Evolutionary conservation across 2,888 invertebrate genomes (phyloP).

Genomic region (Hemistola chrysoprasaria): DNA sequence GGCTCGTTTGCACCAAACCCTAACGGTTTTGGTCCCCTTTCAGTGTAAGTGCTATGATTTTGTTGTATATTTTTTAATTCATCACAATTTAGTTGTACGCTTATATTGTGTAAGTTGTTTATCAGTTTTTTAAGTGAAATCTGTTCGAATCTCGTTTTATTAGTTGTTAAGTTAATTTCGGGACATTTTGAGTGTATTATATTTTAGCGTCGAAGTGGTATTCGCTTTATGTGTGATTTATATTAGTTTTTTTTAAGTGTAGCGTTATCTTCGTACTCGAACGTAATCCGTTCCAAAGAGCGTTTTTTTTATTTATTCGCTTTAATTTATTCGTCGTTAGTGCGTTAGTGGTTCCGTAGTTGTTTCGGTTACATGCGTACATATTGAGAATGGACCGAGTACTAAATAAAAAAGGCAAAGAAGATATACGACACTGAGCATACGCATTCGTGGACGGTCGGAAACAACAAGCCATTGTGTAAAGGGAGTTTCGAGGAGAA

Average conservation of each 20-base stretch:
- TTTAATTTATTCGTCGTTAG: slow-evolving; percentile 58
- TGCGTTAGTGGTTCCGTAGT: slow-evolving; percentile 39
- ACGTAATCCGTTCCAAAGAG: slow-evolving; percentile 74
- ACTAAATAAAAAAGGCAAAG: too few species aligned
- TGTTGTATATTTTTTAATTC: slow-evolving; percentile 28
- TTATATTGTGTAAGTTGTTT: slow-evolving; percentile 16
- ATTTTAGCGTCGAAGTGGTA: slow-evolving; percentile 5
- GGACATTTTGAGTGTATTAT: neutral
- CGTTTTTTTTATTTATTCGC: slow-evolving; percentile 66
- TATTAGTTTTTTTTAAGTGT: slow-evolving; percentile 1
- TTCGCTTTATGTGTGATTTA: slow-evolving; percentile 17
- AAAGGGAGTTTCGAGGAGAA: too few species aligned
- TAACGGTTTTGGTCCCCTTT: slow-evolving; percentile 27
- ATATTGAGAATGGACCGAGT: too few species aligned
- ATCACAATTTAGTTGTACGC: slow-evolving; percentile 24
- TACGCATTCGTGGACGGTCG: too few species aligned
- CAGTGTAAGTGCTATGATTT: slow-evolving; percentile 49
- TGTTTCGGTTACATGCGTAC: too few species aligned
- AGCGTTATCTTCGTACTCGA: slow-evolving; percentile 38
- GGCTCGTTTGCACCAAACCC: too few species aligned
- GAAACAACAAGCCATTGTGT: too few species aligned
- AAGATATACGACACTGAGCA: too few species aligned
- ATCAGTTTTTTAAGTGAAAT: slow-evolving; percentile 4
- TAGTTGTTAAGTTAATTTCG: slow-evolving; percentile 6
- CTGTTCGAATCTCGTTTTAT: slow-evolving; percentile 21